Evolutionary conservation across 2,888 invertebrate species (phyloP), one percentile per base, ranked within the genome.

Genomic region (Hypselothyrea guttata): DNA sequence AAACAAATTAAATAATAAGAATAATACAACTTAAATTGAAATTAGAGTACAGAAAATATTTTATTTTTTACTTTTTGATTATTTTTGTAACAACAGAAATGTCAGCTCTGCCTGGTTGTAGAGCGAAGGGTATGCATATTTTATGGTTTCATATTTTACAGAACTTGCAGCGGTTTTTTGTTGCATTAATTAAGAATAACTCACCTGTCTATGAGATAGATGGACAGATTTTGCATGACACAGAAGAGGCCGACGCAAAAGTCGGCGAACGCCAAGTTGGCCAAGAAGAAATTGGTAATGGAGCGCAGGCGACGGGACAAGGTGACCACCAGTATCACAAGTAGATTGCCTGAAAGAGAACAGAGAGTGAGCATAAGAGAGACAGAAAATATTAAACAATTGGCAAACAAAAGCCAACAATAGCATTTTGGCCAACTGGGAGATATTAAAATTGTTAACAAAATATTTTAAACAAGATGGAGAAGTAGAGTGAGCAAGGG

Each of bases 191-290:
- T 22, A 22, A 22, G 22, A 22, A 22, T 9, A 30, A 90, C 92
- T 93, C 86, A 94, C 94, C 94, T 94, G 45, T 93, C 93, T 76
- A 94, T 94, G 53, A 96, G 91, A 89, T 96, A 95, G 75, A 95
- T 95, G 40, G 94, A 94, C 76, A 97, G 91, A 87, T 96, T 97
- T 88, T 97, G 97, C 89, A 96, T 95, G 54, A 97, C 95, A 90
- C 97, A 97, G 90, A 97, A 97, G 49, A 97, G 92, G 7, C 96
- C 96, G n/a, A 97, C 97, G 86, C 96, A 96, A 74, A 97, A 93
- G 90, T 97, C 97, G 2, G 97, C 97, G 49, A 96, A 93, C 0
- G 97, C 97, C 73, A 97, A 91, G 90, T 97, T 97, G 13, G 96
- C 97, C 87, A 97, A 90, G 90, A 97, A 97, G 90, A 97, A 97